Percentiles rank a stretch among this genome's conserved stretches.
phyloP scores from a whole-genome alignment of 2,888 invertebrate species.

The Hylaea fasciaria region DNA sequence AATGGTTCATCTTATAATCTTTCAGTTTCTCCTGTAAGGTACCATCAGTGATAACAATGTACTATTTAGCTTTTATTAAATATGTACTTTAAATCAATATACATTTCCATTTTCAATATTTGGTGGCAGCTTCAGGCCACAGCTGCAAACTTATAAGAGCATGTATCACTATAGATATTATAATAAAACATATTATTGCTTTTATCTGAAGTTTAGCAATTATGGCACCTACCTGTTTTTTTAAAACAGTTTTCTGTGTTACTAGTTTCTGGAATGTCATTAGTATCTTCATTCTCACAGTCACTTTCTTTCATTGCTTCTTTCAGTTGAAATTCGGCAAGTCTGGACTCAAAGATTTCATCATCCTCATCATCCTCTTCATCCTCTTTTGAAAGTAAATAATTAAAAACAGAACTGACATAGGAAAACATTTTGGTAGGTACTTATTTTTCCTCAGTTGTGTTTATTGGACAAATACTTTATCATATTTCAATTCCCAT shows the following conservation, averaged over 20 bases:
- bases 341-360: constrained; percentile 71
- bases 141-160: no score
- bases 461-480: constrained; percentile 85
- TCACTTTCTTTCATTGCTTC: constrained; percentile 41
- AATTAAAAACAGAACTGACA: constrained; percentile 68
- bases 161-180: no score
- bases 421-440: constrained; percentile 73
- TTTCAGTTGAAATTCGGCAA: constrained; percentile 35
- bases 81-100: no score
- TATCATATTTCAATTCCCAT: constrained; percentile 92
- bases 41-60: no score
- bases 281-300: constrained; percentile 28
- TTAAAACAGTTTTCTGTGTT: constrained; percentile 64
- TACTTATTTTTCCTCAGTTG: no score
- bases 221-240: constrained; percentile 64
- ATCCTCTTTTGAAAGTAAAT: constrained; percentile 59
- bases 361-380: constrained; percentile 67
- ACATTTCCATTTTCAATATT: no score
- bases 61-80: no score
- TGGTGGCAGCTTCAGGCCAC: no score
- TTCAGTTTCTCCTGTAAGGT: no score
- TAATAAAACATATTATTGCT: no score
- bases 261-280: constrained; percentile 46
- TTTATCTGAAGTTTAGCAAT: not conserved
- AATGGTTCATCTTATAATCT: no score